Conservation (phyloP, 2,888 invertebrate genomes). For the Oligia latruncula region DNA sequence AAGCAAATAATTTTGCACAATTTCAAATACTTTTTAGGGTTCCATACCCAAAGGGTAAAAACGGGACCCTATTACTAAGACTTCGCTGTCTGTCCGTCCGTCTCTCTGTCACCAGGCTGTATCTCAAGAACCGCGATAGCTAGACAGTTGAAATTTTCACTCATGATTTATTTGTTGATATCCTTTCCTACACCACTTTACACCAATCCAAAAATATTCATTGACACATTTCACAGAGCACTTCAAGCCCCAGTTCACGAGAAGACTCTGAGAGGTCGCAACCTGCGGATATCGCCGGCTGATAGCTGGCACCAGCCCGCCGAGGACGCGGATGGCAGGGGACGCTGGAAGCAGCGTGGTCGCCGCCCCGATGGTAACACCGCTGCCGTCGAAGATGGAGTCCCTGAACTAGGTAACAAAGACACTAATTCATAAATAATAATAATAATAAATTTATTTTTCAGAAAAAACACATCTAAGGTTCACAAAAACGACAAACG, state of each 20-base stretch:
- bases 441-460: no score
- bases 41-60: no score
- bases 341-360: slow-evolving; percentile 76
- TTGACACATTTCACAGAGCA: slow-evolving; percentile 77
- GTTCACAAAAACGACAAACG: no score
- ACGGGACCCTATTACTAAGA: no score
- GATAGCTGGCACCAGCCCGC: slow-evolving; percentile 92
- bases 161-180: background rate
- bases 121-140: no score
- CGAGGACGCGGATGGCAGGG: slow-evolving; percentile 80
- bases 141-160: background rate
- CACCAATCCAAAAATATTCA: background rate
- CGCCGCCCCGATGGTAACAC: slow-evolving; percentile 49
- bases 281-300: slow-evolving; percentile 88
- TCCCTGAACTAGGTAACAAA: slow-evolving; percentile 39
- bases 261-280: slow-evolving; percentile 79
- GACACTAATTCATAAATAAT: background rate
- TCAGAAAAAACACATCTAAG: no score
- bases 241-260: slow-evolving; percentile 82
- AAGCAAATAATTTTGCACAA: background rate
- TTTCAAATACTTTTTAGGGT: background rate
- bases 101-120: no score
- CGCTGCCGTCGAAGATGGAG: slow-evolving; percentile 23
- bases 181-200: background rate
- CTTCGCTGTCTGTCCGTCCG: no score